phyloP scores from a whole-genome alignment of 2,797 vertebrate genomes.

The Chaetodon trifasciatus region DNA sequence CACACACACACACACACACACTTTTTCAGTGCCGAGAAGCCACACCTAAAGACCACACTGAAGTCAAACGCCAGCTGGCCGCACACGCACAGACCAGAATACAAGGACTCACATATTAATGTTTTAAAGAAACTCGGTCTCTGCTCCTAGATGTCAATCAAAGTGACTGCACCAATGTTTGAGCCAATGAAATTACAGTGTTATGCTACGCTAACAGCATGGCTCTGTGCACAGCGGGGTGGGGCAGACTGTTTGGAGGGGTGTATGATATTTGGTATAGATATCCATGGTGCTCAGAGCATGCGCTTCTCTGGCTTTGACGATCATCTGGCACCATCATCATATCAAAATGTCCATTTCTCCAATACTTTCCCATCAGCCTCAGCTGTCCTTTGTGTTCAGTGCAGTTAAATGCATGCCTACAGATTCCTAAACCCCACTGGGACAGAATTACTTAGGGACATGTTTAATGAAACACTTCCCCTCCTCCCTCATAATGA shows the following conservation, averaged over 20 bases:
- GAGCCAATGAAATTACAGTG: not conserved
- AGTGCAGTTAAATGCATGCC: no score
- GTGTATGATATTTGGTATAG: not conserved
- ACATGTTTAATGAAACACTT: no score
- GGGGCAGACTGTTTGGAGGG: no score
- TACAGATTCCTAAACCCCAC: no score
- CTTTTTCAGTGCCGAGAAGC: constrained; percentile 8
- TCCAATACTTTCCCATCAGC: not conserved
- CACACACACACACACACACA: constrained; percentile 27
- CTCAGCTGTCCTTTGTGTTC: not conserved
- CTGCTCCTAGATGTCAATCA: not conserved
- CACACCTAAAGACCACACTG: constrained; percentile 54
- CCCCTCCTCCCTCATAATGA: no score
- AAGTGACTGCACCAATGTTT: not conserved
- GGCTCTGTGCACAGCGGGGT: not conserved
- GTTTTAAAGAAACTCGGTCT: not conserved
- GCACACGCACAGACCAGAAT: not conserved
- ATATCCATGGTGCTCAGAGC: not conserved
- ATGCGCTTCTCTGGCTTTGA: no score
- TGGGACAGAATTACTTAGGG: no score
- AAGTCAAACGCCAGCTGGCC: constrained; percentile 26
- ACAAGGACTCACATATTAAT: not conserved
- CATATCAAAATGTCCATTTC: not conserved
- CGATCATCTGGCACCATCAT: not conserved
- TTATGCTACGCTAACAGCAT: not conserved